Evolutionary conservation across 2,888 invertebrate genomes (phyloP), one percentile per base, ranked within the genome.

Genomic region (Laothoe populi): DNA sequence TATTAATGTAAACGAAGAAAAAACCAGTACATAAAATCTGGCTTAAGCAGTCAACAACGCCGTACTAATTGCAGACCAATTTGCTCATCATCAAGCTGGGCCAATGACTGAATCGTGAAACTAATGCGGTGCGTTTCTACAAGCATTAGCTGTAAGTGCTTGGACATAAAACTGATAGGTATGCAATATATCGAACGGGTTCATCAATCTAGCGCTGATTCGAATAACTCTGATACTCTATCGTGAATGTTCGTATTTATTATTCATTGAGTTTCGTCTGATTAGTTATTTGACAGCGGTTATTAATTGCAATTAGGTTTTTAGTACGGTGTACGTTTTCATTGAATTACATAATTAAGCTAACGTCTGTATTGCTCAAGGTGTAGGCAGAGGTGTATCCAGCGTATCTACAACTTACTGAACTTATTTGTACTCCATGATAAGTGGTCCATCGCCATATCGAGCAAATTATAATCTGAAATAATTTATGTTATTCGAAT

Each of bases 101-200:
- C 60, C 63, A 69, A 69, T 69, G 64, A 69, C 68, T 66, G 66
- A 70, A 70, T 72, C 68, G 66, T 62, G 64, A 64, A 69, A 72
- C 72, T 71, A 72, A 72, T 71, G 66, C 66, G 60, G 57, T 83
- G 86, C 85, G 86, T 87, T 89, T 85, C 87, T 83, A 83, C 79
- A 84, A 79, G 81, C 90, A 88, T 90, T 89, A 87, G 79, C 81
- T 77, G 79, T 81, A 87, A 90, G 88, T 88, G 89, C 78, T 82
- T 78, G 86, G 83, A 86, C 88, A 90, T 90, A 89, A 90, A 90
- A 87, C 86, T 89, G 89, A 90, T 89, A 87, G 89, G 87, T 87
- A 87, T 86, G 88, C 89, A 81, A 89, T 90, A 88, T 87, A 84
- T 89, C 84, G 78, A 80, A 74, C 72, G 77, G 74, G 70, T 71